These are phyloP conservation scores for Thumatha senex DNA, from an alignment of 2,888 invertebrate genomes.

Conservation along the genomic window DNA sequence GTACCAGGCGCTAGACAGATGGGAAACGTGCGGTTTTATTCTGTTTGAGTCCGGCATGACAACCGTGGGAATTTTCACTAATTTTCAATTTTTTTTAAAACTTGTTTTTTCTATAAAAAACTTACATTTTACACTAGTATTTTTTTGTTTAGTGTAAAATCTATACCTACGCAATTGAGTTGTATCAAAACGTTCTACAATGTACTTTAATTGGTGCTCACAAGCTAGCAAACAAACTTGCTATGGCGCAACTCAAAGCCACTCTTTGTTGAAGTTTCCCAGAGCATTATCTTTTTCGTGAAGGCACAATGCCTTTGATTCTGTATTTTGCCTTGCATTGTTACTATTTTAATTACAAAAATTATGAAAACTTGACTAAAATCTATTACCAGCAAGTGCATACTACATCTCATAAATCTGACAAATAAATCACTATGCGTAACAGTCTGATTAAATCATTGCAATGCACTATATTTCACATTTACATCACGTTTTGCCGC, in stretches of 20 bases:
- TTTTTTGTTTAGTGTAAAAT: conserved; percentile 17
- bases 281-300: conserved; percentile 19
- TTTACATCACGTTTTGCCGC: conserved; percentile 23
- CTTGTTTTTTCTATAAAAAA: too few species aligned
- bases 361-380: too few species aligned
- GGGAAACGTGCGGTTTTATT: too few species aligned
- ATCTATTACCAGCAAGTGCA: too few species aligned
- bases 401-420: too few species aligned
- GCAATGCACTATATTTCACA: conserved; percentile 18
- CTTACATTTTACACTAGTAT: too few species aligned
- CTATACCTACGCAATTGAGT: conserved; percentile 19
- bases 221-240: conserved; percentile 24
- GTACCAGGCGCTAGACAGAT: too few species aligned
- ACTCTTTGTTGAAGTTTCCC: conserved; percentile 26
- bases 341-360: conserved; percentile 4
- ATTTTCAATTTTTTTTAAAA: too few species aligned
- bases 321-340: conserved; percentile 27
- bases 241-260: conserved; percentile 26
- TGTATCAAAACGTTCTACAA: conserved; percentile 19
- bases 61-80: too few species aligned
- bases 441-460: conserved; percentile 28
- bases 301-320: conserved; percentile 12
- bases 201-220: conserved; percentile 31
- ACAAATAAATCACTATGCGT: conserved; percentile 11
- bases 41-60: too few species aligned